These are phyloP conservation scores for Frankliniella fusca DNA, from an alignment of 2,888 invertebrate species.

Conservation along the genomic window DNA sequence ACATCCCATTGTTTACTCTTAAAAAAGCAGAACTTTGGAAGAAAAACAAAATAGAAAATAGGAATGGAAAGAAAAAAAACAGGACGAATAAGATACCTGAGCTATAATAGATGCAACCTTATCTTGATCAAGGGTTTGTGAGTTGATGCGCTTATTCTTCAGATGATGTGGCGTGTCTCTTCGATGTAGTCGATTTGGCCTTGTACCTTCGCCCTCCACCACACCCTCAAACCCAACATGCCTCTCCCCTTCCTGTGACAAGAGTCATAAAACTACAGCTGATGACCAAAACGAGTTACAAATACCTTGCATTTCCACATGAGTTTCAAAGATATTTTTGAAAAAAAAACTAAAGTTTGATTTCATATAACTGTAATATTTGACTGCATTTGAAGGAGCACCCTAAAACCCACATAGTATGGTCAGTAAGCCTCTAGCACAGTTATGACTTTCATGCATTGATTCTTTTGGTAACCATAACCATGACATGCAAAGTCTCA, in stretches of 20 bases:
- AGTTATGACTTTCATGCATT: not conserved
- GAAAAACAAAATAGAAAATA: constrained; percentile 5
- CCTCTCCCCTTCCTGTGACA: constrained; percentile 50
- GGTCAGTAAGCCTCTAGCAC: constrained; percentile 2
- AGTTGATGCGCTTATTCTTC: constrained; percentile 91
- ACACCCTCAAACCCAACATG: constrained; percentile 62
- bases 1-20: not conserved
- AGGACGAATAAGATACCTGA: constrained; percentile 50
- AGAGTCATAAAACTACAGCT: not conserved
- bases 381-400: too few species aligned
- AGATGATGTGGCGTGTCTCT: constrained; percentile 99
- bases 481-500: not conserved
- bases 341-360: too few species aligned
- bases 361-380: too few species aligned
- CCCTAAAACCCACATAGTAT: not conserved
- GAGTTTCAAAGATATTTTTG: too few species aligned
- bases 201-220: constrained; percentile 51
- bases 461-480: not conserved
- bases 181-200: constrained; percentile 69
- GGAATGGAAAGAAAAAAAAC: not conserved
- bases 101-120: constrained; percentile 69
- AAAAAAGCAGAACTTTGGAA: not conserved
- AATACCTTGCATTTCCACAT: not conserved
- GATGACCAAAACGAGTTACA: not conserved
- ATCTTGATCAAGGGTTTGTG: constrained; percentile 59